A percentile compares a stretch with the other conserved stretches of the same genome.
These are phyloP conservation scores for Andrena dorsata DNA, from an alignment of 2,888 invertebrate species.

Conservation along the genomic window DNA sequence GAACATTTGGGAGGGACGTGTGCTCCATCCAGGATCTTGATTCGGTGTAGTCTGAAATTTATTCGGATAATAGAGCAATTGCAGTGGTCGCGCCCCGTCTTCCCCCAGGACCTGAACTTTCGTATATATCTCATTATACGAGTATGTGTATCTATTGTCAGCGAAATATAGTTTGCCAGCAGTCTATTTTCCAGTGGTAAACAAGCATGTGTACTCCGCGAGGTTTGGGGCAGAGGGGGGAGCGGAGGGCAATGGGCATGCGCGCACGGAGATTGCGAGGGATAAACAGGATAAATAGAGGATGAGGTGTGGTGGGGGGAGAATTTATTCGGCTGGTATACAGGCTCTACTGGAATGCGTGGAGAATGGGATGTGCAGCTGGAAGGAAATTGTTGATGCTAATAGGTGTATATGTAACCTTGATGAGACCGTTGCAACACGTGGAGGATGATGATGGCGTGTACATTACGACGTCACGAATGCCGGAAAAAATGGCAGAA, in stretches of 20 bases:
- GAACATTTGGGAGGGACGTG: neutral
- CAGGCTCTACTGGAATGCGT: neutral
- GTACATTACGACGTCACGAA: neutral
- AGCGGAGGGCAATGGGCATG: neutral
- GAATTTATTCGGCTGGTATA: constrained; percentile 36
- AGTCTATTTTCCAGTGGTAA: constrained; percentile 39
- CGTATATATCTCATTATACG: constrained; percentile 24
- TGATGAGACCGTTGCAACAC: constrained; percentile 12
- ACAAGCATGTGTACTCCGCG: constrained; percentile 21
- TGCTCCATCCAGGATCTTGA: neutral
- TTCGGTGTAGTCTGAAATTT: constrained; percentile 9
- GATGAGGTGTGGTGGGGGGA: neutral
- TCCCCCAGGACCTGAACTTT: constrained; percentile 7
- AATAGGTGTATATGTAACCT: neutral
- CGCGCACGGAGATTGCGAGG: constrained; percentile 6
- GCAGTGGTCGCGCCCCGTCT: neutral
- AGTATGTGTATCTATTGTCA: constrained; percentile 3
- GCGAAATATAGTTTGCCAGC: constrained; percentile 33
- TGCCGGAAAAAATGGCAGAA: neutral
- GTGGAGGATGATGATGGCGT: neutral
- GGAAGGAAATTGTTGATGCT: neutral
- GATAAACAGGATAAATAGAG: constrained; percentile 33
- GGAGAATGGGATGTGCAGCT: neutral
- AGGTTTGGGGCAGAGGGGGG: neutral
- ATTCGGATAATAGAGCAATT: constrained; percentile 38